Evolutionary conservation across 2,113 vertebrate species (phyloP).

Genomic region (Neoarius graeffei): DNA sequence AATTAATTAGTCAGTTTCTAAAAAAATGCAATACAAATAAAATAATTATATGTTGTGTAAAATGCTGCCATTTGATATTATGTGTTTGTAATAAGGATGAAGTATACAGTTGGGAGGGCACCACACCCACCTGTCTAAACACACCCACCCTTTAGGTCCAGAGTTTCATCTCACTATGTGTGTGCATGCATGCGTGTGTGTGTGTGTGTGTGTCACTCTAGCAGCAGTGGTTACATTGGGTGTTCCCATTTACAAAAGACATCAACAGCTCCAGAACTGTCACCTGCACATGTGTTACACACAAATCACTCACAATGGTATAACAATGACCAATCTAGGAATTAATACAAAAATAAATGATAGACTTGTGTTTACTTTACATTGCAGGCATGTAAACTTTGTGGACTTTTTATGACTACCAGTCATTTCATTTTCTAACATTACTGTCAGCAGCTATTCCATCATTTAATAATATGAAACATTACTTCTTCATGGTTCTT

Average conservation of each 20-base stretch:
- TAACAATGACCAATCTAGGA: neutral
- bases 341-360: neutral
- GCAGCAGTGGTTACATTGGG: slow-evolving; percentile 43
- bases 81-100: neutral
- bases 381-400: neutral
- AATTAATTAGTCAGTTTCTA: neutral
- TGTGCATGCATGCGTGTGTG: too few relatives aligned
- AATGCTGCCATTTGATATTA: neutral
- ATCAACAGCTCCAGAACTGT: slow-evolving; percentile 12
- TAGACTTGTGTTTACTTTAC: neutral
- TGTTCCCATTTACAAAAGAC: slow-evolving; percentile 46
- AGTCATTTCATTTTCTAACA: neutral
- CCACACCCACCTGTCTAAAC: slow-evolving; percentile 65
- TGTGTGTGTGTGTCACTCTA: slow-evolving; percentile 31
- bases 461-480: neutral
- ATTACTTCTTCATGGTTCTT: slow-evolving; percentile 88
- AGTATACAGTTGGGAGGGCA: slow-evolving; percentile 57
- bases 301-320: neutral
- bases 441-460: neutral
- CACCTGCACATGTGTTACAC: slow-evolving; percentile 10
- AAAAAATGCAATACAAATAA: neutral
- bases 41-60: neutral
- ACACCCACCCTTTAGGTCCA: slow-evolving; percentile 35
- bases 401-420: neutral
- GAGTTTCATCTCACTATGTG: slow-evolving; percentile 21